A percentile compares a stretch with the other conserved stretches of the same genome.
phyloP scores from a whole-genome alignment of 2,888 invertebrate genomes.

The Geophilus truncorum region DNA sequence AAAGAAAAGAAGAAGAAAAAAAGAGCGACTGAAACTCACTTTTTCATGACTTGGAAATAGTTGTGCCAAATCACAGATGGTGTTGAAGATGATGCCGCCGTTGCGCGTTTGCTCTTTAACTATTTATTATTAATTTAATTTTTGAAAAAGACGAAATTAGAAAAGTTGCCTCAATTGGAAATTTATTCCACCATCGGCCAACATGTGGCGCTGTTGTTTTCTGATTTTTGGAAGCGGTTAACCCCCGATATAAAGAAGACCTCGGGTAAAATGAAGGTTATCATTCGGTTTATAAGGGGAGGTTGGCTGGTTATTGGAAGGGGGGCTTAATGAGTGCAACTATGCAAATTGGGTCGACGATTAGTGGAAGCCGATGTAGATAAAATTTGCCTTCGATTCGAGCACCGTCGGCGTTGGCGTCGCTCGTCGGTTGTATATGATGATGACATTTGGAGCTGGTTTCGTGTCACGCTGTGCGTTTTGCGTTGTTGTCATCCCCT shows the following conservation, averaged over 20 bases:
- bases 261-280: neutral
- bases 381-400: neutral
- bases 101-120: neutral
- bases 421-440: neutral
- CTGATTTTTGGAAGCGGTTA: neutral
- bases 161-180: neutral
- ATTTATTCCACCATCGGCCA: neutral
- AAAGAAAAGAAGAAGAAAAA: neutral
- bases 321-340: slow-evolving; percentile 3
- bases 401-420: neutral
- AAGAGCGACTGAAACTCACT: neutral
- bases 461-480: neutral
- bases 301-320: neutral
- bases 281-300: neutral
- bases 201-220: neutral
- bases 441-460: neutral
- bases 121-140: neutral
- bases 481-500: slow-evolving; percentile 7
- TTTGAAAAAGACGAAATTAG: neutral
- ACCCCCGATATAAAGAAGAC: neutral
- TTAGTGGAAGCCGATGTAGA: neutral
- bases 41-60: neutral
- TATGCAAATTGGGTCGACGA: neutral
- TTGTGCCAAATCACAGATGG: slow-evolving; percentile 17
- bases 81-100: neutral